Evolutionary conservation across 2,888 invertebrate species (phyloP).

Genomic region (Polyommatus iphigenia): DNA sequence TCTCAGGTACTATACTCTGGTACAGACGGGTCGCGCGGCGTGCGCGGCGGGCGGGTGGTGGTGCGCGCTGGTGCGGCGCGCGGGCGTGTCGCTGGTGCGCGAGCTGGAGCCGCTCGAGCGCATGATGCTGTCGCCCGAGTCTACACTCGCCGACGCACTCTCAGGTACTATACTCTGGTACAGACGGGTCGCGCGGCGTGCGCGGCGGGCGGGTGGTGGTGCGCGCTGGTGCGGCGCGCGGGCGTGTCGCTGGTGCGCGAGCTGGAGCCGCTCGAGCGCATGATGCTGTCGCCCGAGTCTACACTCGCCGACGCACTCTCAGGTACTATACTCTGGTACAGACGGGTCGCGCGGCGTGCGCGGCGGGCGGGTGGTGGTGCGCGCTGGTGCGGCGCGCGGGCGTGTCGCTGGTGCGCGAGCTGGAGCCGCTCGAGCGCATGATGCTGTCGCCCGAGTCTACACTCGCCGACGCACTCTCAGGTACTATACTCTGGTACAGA

Average conservation of each 20-base stretch:
- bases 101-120: conserved; percentile 92
- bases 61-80: conserved; percentile 88
- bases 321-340: conserved; percentile 36
- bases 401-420: conserved; percentile 89
- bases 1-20: conserved; percentile 38
- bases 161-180: too few relatives aligned
- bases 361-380: conserved; percentile 80
- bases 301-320: conserved; percentile 48
- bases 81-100: conserved; percentile 88
- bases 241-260: conserved; percentile 90
- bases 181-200: conserved; percentile 44
- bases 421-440: conserved; percentile 91
- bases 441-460: conserved; percentile 78
- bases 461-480: conserved; percentile 47
- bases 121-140: conserved; percentile 82
- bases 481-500: conserved; percentile 34
- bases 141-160: conserved; percentile 49
- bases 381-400: conserved; percentile 89
- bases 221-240: conserved; percentile 88
- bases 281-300: conserved; percentile 81
- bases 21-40: conserved; percentile 42
- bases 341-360: conserved; percentile 45
- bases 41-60: conserved; percentile 77
- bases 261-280: conserved; percentile 89
- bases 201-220: conserved; percentile 79